Evolutionary conservation across 2,888 invertebrate genomes (phyloP).

Genomic region (Xanthorhoe spadicearia): DNA sequence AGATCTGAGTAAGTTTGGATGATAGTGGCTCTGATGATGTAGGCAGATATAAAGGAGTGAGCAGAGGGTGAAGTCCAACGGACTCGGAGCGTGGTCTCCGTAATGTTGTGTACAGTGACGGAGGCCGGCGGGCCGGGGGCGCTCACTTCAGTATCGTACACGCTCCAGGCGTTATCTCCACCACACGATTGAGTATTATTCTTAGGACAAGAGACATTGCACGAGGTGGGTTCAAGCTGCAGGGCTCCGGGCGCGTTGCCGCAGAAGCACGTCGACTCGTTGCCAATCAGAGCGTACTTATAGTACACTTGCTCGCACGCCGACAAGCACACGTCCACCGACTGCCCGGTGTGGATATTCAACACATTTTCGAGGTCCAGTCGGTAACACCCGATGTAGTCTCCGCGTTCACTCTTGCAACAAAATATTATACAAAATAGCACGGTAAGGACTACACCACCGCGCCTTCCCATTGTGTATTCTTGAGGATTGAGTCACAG

Average conservation of each 20-base stretch:
- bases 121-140: slow-evolving; percentile 89
- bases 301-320: slow-evolving; percentile 79
- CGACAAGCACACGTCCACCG: slow-evolving; percentile 76
- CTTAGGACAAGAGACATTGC: slow-evolving; percentile 85
- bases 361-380: slow-evolving; percentile 64
- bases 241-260: slow-evolving; percentile 68
- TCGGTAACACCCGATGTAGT: slow-evolving; percentile 75
- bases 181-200: slow-evolving; percentile 88
- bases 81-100: slow-evolving; percentile 86
- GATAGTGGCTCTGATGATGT: slow-evolving; percentile 82
- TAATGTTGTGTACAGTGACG: slow-evolving; percentile 83
- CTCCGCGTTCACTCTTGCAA: slow-evolving; percentile 67
- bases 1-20: slow-evolving; percentile 85
- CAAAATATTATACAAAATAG: slow-evolving; percentile 49
- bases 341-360: slow-evolving; percentile 78
- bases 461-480: slow-evolving; percentile 67
- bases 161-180: slow-evolving; percentile 86
- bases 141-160: slow-evolving; percentile 87
- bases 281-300: slow-evolving; percentile 75
- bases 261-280: slow-evolving; percentile 77
- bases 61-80: slow-evolving; percentile 85
- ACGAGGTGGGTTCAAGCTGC: slow-evolving; percentile 68
- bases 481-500: slow-evolving; percentile 58
- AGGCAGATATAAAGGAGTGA: slow-evolving; percentile 80
- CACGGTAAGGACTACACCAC: slow-evolving; percentile 48